Conservation (phyloP, 2,113 vertebrate genomes). For the Burhinus bistriatus region DNA sequence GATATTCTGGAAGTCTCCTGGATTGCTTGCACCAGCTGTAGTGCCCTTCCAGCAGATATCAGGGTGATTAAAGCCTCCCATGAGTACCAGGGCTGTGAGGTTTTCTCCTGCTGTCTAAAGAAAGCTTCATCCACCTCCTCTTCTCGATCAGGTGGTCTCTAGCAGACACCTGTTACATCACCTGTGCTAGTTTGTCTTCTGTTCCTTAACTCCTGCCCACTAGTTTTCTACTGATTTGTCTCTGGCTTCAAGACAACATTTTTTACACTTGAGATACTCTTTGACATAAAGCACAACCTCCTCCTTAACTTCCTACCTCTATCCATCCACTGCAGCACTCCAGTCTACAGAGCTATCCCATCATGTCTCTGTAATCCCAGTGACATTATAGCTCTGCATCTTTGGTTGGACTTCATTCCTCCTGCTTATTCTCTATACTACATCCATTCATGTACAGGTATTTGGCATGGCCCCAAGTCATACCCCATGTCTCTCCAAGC, state of each 20-base stretch:
- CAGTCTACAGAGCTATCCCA: not conserved
- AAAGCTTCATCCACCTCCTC: not conserved
- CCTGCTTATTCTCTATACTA: not conserved
- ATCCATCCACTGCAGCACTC: not conserved
- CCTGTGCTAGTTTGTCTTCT: not conserved
- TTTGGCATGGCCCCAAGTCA: not conserved
- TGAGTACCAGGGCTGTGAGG: not conserved
- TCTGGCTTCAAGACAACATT: not conserved
- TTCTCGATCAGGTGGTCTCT: not conserved
- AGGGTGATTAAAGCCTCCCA: not conserved
- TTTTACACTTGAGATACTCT: not conserved
- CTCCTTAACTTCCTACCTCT: not conserved
- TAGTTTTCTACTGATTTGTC: not conserved
- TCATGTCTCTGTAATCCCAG: not conserved
- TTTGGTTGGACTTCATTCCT: not conserved
- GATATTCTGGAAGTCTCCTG: not conserved
- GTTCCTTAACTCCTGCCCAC: not conserved
- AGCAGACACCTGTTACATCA: not conserved
- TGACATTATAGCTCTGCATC: not conserved
- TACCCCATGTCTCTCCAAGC: not conserved
- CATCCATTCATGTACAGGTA: not conserved
- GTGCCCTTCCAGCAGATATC: not conserved
- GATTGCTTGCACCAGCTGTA: not conserved
- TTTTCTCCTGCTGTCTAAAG: not conserved
- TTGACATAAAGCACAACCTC: not conserved